A percentile compares a stretch with the other conserved stretches of the same genome.
Evolutionary conservation across 2,797 vertebrate species (phyloP).

Genomic region (Petrocephalus sullivani): DNA sequence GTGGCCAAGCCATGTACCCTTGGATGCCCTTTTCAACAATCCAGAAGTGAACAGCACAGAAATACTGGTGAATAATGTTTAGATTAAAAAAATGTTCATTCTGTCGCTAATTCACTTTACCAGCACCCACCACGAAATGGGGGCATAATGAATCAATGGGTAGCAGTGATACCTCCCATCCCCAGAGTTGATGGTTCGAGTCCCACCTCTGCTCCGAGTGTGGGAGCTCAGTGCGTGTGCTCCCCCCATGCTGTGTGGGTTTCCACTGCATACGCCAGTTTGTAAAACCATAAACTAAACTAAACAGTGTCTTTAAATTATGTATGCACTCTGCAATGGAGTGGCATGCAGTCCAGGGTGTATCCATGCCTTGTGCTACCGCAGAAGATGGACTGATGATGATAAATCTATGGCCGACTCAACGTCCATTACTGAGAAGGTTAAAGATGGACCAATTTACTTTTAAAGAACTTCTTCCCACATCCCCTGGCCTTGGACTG

Average conservation of each 20-base stretch:
- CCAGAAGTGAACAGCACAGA: neutral
- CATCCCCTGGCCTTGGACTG: neutral
- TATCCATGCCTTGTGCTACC: neutral
- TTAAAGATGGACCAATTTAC: constrained; percentile 27
- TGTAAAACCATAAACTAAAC: neutral
- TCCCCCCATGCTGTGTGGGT: neutral
- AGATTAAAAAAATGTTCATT: neutral
- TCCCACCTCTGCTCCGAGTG: neutral
- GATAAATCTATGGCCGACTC: constrained; percentile 21
- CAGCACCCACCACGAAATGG: neutral
- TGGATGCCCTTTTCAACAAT: neutral
- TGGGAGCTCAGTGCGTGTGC: neutral
- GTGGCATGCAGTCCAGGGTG: neutral
- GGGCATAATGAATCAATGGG: neutral
- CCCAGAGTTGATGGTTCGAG: neutral
- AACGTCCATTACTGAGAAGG: constrained; percentile 37
- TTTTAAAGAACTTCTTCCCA: neutral
- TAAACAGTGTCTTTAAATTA: neutral
- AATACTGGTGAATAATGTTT: neutral
- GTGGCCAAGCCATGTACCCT: neutral
- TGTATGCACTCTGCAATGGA: neutral
- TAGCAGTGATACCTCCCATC: neutral
- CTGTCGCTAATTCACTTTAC: neutral
- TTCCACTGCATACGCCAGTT: neutral
- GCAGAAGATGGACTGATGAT: neutral